phyloP scores from a whole-genome alignment of 2,888 invertebrate genomes.

The Parthenolecanium corni region DNA sequence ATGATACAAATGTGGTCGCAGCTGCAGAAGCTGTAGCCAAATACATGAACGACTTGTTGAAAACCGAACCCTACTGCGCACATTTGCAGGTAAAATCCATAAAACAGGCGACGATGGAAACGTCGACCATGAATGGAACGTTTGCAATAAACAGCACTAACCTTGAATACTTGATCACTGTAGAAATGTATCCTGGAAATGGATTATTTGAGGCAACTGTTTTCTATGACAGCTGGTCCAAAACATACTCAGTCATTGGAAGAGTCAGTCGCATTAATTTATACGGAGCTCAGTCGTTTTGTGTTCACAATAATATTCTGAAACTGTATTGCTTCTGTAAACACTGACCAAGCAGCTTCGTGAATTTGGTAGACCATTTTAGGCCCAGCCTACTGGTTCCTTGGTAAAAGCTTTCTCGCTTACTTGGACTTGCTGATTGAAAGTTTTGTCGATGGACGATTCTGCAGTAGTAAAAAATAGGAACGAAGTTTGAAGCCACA shows the following conservation, averaged over 20 bases:
- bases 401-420: background rate
- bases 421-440: too few species aligned
- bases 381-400: background rate
- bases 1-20: slow-evolving; percentile 45
- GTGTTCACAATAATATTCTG: slow-evolving; percentile 59
- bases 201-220: slow-evolving; percentile 73
- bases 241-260: slow-evolving; percentile 49
- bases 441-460: too few species aligned
- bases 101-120: slow-evolving; percentile 53
- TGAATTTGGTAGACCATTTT: background rate
- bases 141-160: slow-evolving; percentile 34
- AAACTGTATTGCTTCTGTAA: slow-evolving; percentile 66
- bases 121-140: slow-evolving; percentile 31
- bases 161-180: slow-evolving; percentile 51
- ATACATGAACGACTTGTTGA: slow-evolving; percentile 52
- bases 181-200: slow-evolving; percentile 53
- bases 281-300: slow-evolving; percentile 68
- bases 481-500: too few species aligned
- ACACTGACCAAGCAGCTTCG: background rate
- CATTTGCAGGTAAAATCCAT: slow-evolving; percentile 50
- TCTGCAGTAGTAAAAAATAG: too few species aligned
- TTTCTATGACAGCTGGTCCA: slow-evolving; percentile 38
- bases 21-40: slow-evolving; percentile 51
- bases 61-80: slow-evolving; percentile 44
- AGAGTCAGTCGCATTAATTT: slow-evolving; percentile 65